Evolutionary conservation across 2,797 vertebrate species (phyloP).

Genomic region (Sebastiscus albofasciatus): DNA sequence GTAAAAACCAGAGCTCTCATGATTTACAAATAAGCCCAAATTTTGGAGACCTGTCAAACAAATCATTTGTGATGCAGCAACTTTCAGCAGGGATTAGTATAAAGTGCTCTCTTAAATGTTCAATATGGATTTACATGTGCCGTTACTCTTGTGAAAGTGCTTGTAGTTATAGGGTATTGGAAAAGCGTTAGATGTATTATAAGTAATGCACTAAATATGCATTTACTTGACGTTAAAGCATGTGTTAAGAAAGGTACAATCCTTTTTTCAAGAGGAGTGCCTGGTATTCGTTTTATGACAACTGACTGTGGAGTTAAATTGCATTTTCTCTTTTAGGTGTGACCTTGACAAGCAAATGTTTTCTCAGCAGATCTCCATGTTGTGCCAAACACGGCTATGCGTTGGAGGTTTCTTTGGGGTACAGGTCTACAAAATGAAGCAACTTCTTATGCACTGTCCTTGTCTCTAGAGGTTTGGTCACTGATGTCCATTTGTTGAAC

Average conservation of each 20-base stretch:
- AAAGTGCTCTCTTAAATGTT: slow-evolving; percentile 14
- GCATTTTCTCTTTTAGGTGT: slow-evolving; percentile 90
- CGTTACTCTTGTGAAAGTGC: slow-evolving; percentile 26
- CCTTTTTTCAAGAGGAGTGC: slow-evolving; percentile 59
- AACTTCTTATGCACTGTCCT: slow-evolving; percentile 86
- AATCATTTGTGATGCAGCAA: slow-evolving; percentile 38
- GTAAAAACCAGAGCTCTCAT: slow-evolving; percentile 7
- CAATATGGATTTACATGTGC: slow-evolving; percentile 15
- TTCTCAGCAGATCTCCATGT: slow-evolving; percentile 86
- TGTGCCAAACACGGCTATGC: slow-evolving; percentile 82
- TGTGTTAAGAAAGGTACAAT: slow-evolving; percentile 56
- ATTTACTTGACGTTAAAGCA: slow-evolving; percentile 59
- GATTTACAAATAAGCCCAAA: slow-evolving; percentile 8
- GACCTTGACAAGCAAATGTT: slow-evolving; percentile 84
- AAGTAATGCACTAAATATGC: slow-evolving; percentile 43
- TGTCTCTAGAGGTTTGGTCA: slow-evolving; percentile 77
- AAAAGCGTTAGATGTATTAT: slow-evolving; percentile 28
- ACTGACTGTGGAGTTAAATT: slow-evolving; percentile 86
- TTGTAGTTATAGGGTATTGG: slow-evolving; percentile 42
- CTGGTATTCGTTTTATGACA: slow-evolving; percentile 63
- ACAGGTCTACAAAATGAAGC: slow-evolving; percentile 90
- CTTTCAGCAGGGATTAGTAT: slow-evolving; percentile 10
- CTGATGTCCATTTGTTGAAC: slow-evolving; percentile 70
- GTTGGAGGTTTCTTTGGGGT: slow-evolving; percentile 84
- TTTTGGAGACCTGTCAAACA: slow-evolving; percentile 27